Percentiles rank a stretch among this genome's conserved stretches.
Evolutionary conservation across 2,113 vertebrate species (phyloP).

Genomic region (Eira barbara): DNA sequence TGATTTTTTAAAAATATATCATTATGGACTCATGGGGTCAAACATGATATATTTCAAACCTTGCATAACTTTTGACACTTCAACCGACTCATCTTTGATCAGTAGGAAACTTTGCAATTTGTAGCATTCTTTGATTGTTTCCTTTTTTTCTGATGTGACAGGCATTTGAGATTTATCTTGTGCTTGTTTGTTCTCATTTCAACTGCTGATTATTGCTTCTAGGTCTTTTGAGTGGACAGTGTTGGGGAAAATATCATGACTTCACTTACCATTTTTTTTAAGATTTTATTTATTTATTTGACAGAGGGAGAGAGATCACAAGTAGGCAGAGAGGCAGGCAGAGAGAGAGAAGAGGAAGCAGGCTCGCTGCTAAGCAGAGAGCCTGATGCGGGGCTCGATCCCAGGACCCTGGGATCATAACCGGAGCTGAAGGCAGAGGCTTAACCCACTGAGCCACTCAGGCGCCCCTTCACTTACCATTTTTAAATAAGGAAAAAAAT

Average conservation of each 20-base stretch:
- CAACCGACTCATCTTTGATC: neutral
- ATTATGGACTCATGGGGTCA: neutral
- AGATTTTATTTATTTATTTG: too few species aligned
- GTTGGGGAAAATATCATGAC: neutral
- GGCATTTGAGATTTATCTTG: neutral
- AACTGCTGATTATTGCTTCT: neutral
- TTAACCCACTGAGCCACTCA: too few species aligned
- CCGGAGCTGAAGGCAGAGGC: too few species aligned
- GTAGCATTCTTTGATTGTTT: neutral
- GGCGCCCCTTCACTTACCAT: too few species aligned
- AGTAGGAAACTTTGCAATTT: neutral
- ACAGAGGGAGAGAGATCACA: too few species aligned
- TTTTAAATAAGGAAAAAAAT: neutral
- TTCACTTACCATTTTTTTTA: neutral
- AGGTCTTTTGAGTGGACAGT: neutral
- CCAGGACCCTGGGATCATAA: too few species aligned
- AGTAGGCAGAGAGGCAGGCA: too few species aligned
- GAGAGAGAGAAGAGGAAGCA: too few species aligned
- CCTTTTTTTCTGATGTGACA: neutral
- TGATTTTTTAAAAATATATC: neutral
- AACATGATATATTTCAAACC: neutral
- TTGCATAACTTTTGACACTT: neutral
- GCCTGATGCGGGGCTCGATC: too few species aligned
- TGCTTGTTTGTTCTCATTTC: neutral
- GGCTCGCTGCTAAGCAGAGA: too few species aligned